Evolutionary conservation across 2,113 vertebrate species (phyloP), one percentile per base, ranked within the genome.

Genomic region (Tyto alba): DNA sequence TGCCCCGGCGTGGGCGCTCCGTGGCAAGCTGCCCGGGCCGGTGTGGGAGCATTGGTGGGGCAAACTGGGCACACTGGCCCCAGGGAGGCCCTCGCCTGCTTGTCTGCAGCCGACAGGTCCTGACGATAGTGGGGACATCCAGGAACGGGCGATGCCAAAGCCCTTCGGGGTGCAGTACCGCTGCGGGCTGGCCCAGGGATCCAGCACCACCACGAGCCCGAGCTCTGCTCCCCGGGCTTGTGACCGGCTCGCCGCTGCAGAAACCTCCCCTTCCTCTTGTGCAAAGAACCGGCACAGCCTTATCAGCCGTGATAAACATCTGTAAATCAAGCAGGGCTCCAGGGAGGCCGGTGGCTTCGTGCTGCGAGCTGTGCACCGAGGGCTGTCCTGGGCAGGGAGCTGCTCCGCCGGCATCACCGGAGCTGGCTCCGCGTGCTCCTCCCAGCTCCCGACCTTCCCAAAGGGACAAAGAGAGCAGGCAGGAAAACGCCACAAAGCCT

Each of bases 401-500:
- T 5, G 80, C 67, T 89, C 75, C 0, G 0, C 16, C 7, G 0
- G 59, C 88, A 48, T 36, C 76, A 6, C 45, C 1, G 0, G 34
- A 30, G 76, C 52, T 2, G 2, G 2, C 55, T 53, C 40, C 20
- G 0, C 0, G 1, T 0, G 1, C n/a, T 87, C 45, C 69, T 85
- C 50, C 74, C 36, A 27, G 7, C 67, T 72, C 60, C 88, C 1
- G 4, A 18, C 47, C 40, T 82, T 80, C 84, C 85, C 66, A 1
- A 6, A 47, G 32, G 71, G 53, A 45, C 0, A 5, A 20, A 30
- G 77, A 63, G 47, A 8, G 0, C 27, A 2, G 73, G 79, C 92
- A 41, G 96, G 77, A 82, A 72, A 80, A 34, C 1, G 0, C 66
- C 64, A 13, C 47, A 27, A 20, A 34, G 69, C 57, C 73, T 27